Conservation (phyloP, 2,113 vertebrate species). For the Lepus europaeus region DNA sequence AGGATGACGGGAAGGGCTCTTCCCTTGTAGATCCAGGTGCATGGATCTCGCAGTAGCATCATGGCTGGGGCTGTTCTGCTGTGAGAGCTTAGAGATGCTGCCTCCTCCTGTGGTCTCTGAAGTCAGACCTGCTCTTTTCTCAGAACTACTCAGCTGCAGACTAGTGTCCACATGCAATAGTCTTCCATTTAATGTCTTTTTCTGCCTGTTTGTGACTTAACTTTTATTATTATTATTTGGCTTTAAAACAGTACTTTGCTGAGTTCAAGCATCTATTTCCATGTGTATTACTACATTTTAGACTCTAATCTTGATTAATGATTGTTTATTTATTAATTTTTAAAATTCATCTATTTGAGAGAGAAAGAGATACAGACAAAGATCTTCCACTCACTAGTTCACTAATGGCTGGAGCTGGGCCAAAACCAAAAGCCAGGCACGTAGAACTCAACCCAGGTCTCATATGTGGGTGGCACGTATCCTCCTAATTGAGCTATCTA, state of each 20-base stretch:
- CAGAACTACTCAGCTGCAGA: neutral
- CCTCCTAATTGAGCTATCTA: no score
- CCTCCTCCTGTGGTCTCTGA: neutral
- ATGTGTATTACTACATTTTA: neutral
- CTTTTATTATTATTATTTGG: constrained; percentile 4
- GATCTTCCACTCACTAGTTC: no score
- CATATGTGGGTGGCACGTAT: no score
- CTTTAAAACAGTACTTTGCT: neutral
- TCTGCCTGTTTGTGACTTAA: neutral
- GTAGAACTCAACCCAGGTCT: no score
- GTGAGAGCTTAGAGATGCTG: neutral
- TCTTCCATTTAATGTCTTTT: constrained; percentile 6
- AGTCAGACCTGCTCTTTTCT: neutral
- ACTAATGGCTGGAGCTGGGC: no score
- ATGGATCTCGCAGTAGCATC: neutral
- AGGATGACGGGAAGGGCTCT: neutral
- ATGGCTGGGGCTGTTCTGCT: neutral
- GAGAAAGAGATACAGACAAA: no score
- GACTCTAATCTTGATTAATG: neutral
- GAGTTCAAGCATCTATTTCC: constrained; percentile 1
- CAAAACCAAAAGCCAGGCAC: no score
- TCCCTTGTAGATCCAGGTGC: neutral
- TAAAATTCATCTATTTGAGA: no score
- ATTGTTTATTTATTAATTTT: neutral
- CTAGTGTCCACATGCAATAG: neutral